Percentiles rank a stretch among this genome's conserved stretches.
phyloP scores from a whole-genome alignment of 1,140 invertebrate species.

The Heliconius nattereri region DNA sequence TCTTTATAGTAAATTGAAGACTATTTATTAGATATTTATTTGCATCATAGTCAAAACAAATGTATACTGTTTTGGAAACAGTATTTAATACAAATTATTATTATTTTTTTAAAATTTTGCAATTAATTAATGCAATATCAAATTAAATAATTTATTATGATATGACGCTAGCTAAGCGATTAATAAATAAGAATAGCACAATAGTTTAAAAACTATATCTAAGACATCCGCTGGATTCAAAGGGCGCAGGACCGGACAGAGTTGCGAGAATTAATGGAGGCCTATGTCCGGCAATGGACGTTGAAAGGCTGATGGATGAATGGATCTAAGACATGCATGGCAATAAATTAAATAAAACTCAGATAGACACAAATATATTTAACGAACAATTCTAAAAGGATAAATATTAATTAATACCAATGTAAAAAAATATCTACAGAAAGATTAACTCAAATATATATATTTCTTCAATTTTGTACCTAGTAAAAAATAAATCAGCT shows the following conservation, averaged over 20 bases:
- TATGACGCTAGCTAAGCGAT: slow-evolving; percentile 12
- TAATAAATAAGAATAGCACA: not conserved
- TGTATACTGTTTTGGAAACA: not conserved
- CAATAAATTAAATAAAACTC: not conserved
- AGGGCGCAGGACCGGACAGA: no score
- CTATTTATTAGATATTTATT: no score
- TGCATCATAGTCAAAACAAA: no score
- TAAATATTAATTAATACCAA: not conserved
- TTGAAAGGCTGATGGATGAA: no score
- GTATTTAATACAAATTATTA: not conserved
- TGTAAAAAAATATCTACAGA: not conserved
- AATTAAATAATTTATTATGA: not conserved
- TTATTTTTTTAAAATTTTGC: not conserved
- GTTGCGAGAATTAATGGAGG: no score
- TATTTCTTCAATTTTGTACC: no score
- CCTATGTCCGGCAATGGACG: no score
- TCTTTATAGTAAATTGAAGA: no score
- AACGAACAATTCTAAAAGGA: not conserved
- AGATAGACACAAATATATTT: not conserved
- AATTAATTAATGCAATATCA: not conserved
- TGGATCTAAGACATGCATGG: not conserved
- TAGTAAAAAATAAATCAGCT: no score
- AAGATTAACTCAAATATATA: not conserved
- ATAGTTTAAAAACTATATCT: not conserved
- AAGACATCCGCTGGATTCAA: not conserved